Evolutionary conservation across 2,888 invertebrate species (phyloP).

Genomic region (Corbicula japonica): DNA sequence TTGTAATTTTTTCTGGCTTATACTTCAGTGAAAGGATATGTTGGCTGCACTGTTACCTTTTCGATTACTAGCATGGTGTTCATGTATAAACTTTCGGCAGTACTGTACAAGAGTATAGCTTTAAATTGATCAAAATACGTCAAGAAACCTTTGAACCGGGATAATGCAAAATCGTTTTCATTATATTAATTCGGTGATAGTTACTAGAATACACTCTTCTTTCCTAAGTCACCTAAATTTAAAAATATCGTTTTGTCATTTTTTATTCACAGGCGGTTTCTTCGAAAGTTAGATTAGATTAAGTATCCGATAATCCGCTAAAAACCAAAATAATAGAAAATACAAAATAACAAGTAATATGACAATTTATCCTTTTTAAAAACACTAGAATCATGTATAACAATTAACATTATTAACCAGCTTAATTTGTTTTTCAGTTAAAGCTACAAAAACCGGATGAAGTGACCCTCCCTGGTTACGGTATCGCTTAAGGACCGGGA

Average conservation of each 20-base stretch:
- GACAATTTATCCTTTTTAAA: background rate
- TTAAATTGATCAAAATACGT: too few relatives aligned
- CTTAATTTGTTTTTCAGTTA: slow-evolving; percentile 46
- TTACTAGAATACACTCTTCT: too few relatives aligned
- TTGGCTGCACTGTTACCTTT: too few relatives aligned
- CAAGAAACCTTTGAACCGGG: too few relatives aligned
- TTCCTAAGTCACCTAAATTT: too few relatives aligned
- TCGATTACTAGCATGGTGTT: too few relatives aligned
- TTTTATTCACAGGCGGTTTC: background rate
- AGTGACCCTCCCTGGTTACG: slow-evolving; percentile 57
- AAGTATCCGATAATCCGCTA: background rate
- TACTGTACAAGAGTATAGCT: too few relatives aligned
- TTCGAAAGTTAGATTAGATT: background rate
- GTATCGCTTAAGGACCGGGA: slow-evolving; percentile 42
- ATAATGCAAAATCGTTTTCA: too few relatives aligned
- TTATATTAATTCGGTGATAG: too few relatives aligned
- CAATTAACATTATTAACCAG: background rate
- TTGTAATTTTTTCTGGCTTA: too few relatives aligned
- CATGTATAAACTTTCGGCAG: too few relatives aligned
- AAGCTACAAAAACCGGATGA: slow-evolving; percentile 58
- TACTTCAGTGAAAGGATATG: too few relatives aligned
- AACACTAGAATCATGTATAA: background rate
- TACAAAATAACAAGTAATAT: background rate
- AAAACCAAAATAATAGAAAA: background rate
- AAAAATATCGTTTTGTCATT: background rate